phyloP scores from a whole-genome alignment of 1,140 invertebrate species.

The Lysiphlebus fabarum region DNA sequence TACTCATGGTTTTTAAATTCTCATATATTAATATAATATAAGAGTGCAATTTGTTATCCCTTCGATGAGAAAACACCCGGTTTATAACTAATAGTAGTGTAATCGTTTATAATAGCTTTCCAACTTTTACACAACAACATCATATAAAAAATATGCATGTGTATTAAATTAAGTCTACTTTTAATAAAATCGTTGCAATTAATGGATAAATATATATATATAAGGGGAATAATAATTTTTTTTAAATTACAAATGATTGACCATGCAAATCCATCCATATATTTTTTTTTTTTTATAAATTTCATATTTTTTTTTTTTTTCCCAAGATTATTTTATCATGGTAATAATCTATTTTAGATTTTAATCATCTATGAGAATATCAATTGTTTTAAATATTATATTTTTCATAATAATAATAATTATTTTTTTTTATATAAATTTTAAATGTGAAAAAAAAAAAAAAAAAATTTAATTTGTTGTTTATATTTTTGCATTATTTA shows the following conservation, averaged over 20 bases:
- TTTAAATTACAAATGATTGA: background rate
- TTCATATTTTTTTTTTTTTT: too few species aligned
- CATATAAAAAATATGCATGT: slow-evolving; percentile 12
- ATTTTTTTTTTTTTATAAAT: too few species aligned
- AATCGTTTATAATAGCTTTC: slow-evolving; percentile 45
- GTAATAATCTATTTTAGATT: too few species aligned
- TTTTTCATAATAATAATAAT: too few species aligned
- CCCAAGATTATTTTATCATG: background rate
- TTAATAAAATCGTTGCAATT: slow-evolving; percentile 10
- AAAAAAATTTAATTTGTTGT: too few species aligned
- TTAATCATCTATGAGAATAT: too few species aligned
- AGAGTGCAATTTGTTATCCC: slow-evolving; percentile 3
- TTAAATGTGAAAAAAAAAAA: too few species aligned
- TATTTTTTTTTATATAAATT: too few species aligned
- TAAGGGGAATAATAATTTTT: background rate
- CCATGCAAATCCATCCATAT: slow-evolving; percentile 4
- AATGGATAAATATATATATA: slow-evolving; percentile 13
- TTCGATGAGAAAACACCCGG: slow-evolving; percentile 36
- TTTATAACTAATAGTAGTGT: slow-evolving; percentile 48
- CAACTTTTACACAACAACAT: slow-evolving; percentile 6
- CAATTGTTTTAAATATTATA: too few species aligned
- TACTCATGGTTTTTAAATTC: background rate
- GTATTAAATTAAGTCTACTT: slow-evolving; percentile 2
- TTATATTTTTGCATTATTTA: too few species aligned
- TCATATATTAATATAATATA: too few species aligned